Evolutionary conservation across 2,797 vertebrate species (phyloP), one percentile per base, ranked within the genome.

Genomic region (Bufotes viridis): DNA sequence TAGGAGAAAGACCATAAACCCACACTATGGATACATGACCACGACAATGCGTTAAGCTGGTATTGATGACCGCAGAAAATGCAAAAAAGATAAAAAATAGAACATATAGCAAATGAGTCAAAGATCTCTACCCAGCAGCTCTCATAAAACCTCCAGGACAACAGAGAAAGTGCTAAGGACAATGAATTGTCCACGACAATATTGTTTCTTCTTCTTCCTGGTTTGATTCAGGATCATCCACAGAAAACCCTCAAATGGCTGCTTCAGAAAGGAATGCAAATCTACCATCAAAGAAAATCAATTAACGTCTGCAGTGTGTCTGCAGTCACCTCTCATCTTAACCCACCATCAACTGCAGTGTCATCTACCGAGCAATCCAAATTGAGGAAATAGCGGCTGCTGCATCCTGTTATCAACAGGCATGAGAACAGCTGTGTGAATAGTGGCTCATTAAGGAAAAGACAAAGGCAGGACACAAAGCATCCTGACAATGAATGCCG

Each of bases 311-410:
- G 78, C 72, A 61, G 72, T 83, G 78, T 85, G 88, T 87, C 84
- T 87, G 84, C 76, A 74, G 82, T 78, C 84, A 65, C 74, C 78
- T 49, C 85, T 90, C 90, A 90, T 18, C 87, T 93, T 94, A 94
- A 93, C 93, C 88, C 91, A 93, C 91, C 87, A 72, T 90, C 72
- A 90, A 87, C 93, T 92, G 90, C 74, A 78, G 81, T 10, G 89
- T 92, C 92, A 92, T 91, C 94, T 93, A 92, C 94, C 94, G 92
- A 94, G 93, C 91, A 91, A 88, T 91, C 94, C 93, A 94, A 94
- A 95, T 92, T 93, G 89, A 94, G 95, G 95, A 96, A 96, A 95
- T 94, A 93, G 91, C 90, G 82, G 86, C 91, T 92, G 86, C 91
- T 93, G 94, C 93, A 94, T 96, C 95, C 95, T 96, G 95, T 93